These are phyloP conservation scores for Macaca fascicularis DNA, from an alignment of 2,113 vertebrate species.

Conservation along the genomic window T2T-MFA8v1.1 NC_088381.1:44145001-44145500, in stretches of 20 bases:
- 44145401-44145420: conserved; percentile 43
- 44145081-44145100: neutral
- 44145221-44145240: neutral
- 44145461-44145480: neutral
- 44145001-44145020: neutral
- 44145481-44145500: neutral
- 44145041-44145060: neutral
- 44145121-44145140: neutral
- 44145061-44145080: neutral
- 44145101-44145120: neutral
- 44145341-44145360: conserved; percentile 34
- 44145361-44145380: conserved; percentile 57
- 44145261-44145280: neutral
- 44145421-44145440: neutral
- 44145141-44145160: neutral
- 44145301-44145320: neutral
- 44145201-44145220: neutral
- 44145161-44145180: neutral
- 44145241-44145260: neutral
- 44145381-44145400: conserved; percentile 61
- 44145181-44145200: neutral
- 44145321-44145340: neutral
- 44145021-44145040: neutral
- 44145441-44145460: accelerated
- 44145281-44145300: neutral